Percentiles rank a stretch among this genome's conserved stretches.
Evolutionary conservation across 2,888 invertebrate genomes (phyloP).

Genomic region (Ligdia adustata): DNA sequence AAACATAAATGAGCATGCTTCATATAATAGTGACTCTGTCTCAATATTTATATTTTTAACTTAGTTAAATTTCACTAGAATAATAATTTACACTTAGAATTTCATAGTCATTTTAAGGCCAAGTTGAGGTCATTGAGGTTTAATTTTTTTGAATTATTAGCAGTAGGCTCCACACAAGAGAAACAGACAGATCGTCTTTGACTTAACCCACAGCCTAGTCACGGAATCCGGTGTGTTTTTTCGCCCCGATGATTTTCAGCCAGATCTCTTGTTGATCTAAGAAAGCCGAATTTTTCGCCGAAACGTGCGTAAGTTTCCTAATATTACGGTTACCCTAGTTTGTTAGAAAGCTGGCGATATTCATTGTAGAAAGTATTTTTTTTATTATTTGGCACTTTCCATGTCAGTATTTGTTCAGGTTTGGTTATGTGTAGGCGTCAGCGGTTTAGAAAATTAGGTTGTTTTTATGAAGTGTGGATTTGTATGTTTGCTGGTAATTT

Average conservation of each 20-base stretch:
- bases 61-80: too few species aligned
- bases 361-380: slow-evolving; percentile 43
- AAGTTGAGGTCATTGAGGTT: too few species aligned
- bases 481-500: background rate
- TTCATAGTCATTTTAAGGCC: too few species aligned
- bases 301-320: slow-evolving; percentile 69
- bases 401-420: slow-evolving; percentile 46
- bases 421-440: slow-evolving; percentile 37
- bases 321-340: slow-evolving; percentile 59
- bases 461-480: slow-evolving; percentile 3
- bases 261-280: slow-evolving; percentile 79
- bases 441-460: slow-evolving; percentile 14
- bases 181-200: too few species aligned
- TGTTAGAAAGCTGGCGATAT: slow-evolving; percentile 46
- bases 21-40: too few species aligned
- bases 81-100: too few species aligned
- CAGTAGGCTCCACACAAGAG: too few species aligned
- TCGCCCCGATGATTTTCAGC: slow-evolving; percentile 72
- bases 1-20: too few species aligned
- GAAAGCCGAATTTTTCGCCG: slow-evolving; percentile 72
- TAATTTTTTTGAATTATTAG: too few species aligned
- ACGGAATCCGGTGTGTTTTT: slow-evolving; percentile 68
- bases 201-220: slow-evolving; percentile 36
- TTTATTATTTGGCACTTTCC: slow-evolving; percentile 38
- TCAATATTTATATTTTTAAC: too few species aligned